Base-by-base conservation (phyloP, 2,888 invertebrate genomes). In the Drosophila mimica region DNA sequence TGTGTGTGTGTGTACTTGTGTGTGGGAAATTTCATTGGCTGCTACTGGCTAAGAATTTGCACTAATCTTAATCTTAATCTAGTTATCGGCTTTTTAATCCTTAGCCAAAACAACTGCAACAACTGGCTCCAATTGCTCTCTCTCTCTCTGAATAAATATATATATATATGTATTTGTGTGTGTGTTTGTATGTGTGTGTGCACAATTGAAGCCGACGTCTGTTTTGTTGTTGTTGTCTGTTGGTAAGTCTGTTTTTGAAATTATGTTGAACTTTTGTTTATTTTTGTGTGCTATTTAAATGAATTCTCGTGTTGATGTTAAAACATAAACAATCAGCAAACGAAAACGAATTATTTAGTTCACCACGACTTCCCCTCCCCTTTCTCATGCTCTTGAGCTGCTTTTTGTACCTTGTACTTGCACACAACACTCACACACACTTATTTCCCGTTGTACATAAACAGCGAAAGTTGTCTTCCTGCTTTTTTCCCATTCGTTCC, bases 381-480 rank as follows among this genome's bases (percentile, higher is more conserved):
- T 38, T 54, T n/a, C 58, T 20, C 54, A 30, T 49, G 57, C 65
- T 66, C 61, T 65, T 57, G 53, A 60, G 77, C 65, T 69, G 52
- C 63, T 74, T 62, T 52, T 69, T 43, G 54, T 63, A 46, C 67
- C 58, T 59, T 62, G 30, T 49, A 59, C 54, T 62, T 48, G 57
- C 34, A 65, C 20, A 28, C 51, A 62, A 62, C 53, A 46, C 28
- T 53, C 34, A 54, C 34, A 58, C 36, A 58, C 25, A 36, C 52
- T 36, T 59, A 67, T 69, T 82, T 78, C 61, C 73, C 79, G 81
- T 76, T 86, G 79, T 72, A 77, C 65, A 71, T 73, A 77, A 85
- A 82, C 82, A 89, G 90, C 91, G 91, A 91, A 91, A 91, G 91
- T 91, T 91, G 88, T 89, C 87, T 90, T 90, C 90, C 91, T 81